Percentiles rank a stretch among this genome's conserved stretches.
Evolutionary conservation across 2,888 invertebrate genomes (phyloP).

Genomic region (Drosophila sordidapex): DNA sequence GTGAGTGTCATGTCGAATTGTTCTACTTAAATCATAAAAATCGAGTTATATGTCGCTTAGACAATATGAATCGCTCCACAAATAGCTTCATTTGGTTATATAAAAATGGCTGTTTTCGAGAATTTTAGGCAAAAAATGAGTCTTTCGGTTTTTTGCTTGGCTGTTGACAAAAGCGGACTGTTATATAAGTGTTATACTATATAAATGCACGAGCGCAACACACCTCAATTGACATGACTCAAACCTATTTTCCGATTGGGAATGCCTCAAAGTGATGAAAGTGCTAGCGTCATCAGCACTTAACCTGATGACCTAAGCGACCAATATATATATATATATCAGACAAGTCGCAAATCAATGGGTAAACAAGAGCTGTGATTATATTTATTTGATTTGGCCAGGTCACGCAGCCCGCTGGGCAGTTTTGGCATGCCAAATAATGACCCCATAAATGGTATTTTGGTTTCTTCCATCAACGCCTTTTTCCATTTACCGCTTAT

Average conservation of each 20-base stretch:
- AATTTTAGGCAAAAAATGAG: neutral
- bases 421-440: constrained; percentile 1
- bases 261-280: constrained; percentile 7
- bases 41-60: constrained; percentile 5
- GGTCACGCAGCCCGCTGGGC: constrained; percentile 56
- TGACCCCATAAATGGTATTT: constrained; percentile 43
- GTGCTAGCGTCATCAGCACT: constrained; percentile 55
- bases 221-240: constrained; percentile 35
- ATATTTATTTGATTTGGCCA: constrained; percentile 51
- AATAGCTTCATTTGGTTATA: neutral
- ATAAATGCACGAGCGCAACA: constrained; percentile 33
- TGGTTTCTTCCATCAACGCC: constrained; percentile 11
- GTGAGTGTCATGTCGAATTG: neutral
- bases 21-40: neutral
- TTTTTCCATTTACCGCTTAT: constrained; percentile 54
- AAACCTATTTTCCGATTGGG: neutral
- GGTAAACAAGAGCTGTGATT: constrained; percentile 31
- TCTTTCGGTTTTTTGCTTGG: neutral
- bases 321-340: constrained; percentile 30
- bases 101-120: neutral
- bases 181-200: constrained; percentile 31
- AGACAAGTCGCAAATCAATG: constrained; percentile 39
- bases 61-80: neutral
- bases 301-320: constrained; percentile 65
- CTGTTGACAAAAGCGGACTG: neutral